phyloP scores from a whole-genome alignment of 2,797 vertebrate genomes.

The Naso thynnoides region DNA sequence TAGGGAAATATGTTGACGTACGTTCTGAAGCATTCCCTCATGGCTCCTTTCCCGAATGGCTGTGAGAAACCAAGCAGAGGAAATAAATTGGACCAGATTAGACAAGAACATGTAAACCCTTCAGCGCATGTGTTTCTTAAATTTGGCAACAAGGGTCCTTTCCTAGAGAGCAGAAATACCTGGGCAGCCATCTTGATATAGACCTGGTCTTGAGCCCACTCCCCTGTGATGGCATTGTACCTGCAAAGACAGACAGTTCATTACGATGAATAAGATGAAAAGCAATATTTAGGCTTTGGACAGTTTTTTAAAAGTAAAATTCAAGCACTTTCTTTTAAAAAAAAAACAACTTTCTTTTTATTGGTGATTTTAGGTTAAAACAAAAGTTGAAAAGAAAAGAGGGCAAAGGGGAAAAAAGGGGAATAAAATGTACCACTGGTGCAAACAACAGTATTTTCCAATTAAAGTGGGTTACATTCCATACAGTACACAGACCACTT shows the following conservation, averaged over 20 bases:
- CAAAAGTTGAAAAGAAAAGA: too few relatives aligned
- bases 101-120: neutral
- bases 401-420: too few relatives aligned
- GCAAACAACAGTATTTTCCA: too few relatives aligned
- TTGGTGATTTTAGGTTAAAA: too few relatives aligned
- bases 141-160: neutral
- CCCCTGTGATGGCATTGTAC: slow-evolving; percentile 93
- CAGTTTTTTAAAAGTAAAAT: too few relatives aligned
- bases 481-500: too few relatives aligned
- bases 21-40: slow-evolving; percentile 98
- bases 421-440: too few relatives aligned
- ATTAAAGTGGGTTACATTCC: too few relatives aligned
- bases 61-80: slow-evolving; percentile 72
- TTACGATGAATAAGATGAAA: neutral
- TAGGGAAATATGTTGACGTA: slow-evolving; percentile 82
- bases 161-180: slow-evolving; percentile 76
- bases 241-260: slow-evolving; percentile 74
- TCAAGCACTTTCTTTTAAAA: too few relatives aligned
- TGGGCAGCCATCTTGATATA: slow-evolving; percentile 95
- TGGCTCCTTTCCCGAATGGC: slow-evolving; percentile 96
- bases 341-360: too few relatives aligned
- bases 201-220: slow-evolving; percentile 93
- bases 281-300: too few relatives aligned
- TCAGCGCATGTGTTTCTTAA: rapidly evolving
- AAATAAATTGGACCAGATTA: neutral